These are phyloP conservation scores for Laspeyria flexula DNA, from an alignment of 2,888 invertebrate species.

Conservation along the genomic window DNA sequence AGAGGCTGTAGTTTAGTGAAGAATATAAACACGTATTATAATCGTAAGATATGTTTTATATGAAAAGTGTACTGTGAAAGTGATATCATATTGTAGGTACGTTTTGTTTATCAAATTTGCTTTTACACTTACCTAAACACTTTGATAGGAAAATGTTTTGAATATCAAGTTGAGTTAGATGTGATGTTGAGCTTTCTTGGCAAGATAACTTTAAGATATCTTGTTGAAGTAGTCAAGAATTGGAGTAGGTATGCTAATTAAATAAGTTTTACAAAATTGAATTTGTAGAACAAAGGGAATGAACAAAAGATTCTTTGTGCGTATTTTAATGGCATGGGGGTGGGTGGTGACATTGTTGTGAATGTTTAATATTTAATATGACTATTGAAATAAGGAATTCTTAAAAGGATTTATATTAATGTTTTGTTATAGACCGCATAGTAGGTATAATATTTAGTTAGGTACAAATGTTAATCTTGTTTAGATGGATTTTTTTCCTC, in stretches of 20 bases:
- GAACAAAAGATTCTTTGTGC: constrained; percentile 25
- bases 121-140: constrained; percentile 26
- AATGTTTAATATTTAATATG: background rate
- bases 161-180: constrained; percentile 17
- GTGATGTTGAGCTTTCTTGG: constrained; percentile 26
- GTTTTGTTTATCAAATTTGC: constrained; percentile 45
- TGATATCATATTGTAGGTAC: constrained; percentile 34
- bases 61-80: too few relatives aligned
- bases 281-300: constrained; percentile 30
- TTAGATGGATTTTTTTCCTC: too few relatives aligned
- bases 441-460: too few relatives aligned
- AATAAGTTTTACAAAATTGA: constrained; percentile 34
- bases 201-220: constrained; percentile 36
- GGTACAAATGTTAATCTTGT: too few relatives aligned
- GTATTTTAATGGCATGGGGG: constrained; percentile 13
- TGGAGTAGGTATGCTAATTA: constrained; percentile 30
- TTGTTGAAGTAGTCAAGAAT: constrained; percentile 21
- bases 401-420: too few relatives aligned
- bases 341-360: background rate
- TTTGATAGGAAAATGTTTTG: constrained; percentile 21
- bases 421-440: too few relatives aligned
- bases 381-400: background rate
- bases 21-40: constrained; percentile 55
- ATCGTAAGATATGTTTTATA: constrained; percentile 13
- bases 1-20: constrained; percentile 45